phyloP scores from a whole-genome alignment of 2,888 invertebrate species.

The Creontiades dilutus region DNA sequence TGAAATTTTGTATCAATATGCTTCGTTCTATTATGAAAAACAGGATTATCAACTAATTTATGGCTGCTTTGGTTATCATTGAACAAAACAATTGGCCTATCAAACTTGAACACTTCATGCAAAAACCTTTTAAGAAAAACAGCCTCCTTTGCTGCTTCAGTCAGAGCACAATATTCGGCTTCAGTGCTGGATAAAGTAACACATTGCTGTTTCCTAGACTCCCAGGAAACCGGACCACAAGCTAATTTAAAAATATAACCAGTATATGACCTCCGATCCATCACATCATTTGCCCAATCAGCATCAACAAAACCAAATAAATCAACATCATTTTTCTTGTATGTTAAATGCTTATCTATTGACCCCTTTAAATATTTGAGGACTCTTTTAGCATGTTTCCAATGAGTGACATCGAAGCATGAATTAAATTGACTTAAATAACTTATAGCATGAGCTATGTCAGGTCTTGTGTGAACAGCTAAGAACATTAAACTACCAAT shows the following conservation, averaged over 20 bases:
- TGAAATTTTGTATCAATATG: too few relatives aligned
- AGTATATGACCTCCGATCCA: constrained; percentile 43
- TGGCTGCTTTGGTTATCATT: too few relatives aligned
- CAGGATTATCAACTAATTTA: too few relatives aligned
- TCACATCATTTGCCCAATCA: constrained; percentile 33
- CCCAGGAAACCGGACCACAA: not conserved
- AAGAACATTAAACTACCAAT: constrained; percentile 40
- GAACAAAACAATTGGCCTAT: too few relatives aligned
- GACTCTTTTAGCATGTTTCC: constrained; percentile 32
- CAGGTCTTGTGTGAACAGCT: not conserved
- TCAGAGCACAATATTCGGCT: constrained; percentile 43
- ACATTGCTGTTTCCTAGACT: not conserved
- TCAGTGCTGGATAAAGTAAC: constrained; percentile 38
- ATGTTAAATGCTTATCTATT: not conserved
- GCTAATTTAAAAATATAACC: constrained; percentile 15
- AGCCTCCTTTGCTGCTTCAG: constrained; percentile 54
- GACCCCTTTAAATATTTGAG: constrained; percentile 22
- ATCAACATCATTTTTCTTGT: not conserved
- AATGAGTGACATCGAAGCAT: not conserved
- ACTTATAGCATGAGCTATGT: constrained; percentile 10
- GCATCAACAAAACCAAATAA: constrained; percentile 18
- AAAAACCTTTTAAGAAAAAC: not conserved
- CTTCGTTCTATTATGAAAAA: too few relatives aligned
- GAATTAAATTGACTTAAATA: constrained; percentile 36
- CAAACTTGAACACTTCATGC: too few relatives aligned